phyloP scores from a whole-genome alignment of 2,113 vertebrate genomes.

The Gavialis gangeticus region DNA sequence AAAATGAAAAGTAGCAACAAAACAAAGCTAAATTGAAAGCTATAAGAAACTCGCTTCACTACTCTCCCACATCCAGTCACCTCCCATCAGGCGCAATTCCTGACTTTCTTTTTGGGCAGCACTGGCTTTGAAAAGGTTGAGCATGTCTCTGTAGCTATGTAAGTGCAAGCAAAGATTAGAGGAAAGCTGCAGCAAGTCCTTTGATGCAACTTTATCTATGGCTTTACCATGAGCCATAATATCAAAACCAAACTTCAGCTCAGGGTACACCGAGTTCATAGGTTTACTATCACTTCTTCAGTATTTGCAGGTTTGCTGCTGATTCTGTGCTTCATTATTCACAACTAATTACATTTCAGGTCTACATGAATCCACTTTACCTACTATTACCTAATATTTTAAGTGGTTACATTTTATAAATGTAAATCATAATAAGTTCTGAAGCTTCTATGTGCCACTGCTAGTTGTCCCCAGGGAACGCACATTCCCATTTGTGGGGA shows the following conservation, averaged over 20 bases:
- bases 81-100: conserved; percentile 25
- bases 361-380: neutral
- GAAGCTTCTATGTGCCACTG: neutral
- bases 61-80: conserved; percentile 19
- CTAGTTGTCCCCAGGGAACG: too few relatives aligned
- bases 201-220: conserved; percentile 31
- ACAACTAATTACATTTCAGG: neutral
- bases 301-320: neutral
- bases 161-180: neutral
- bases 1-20: conserved; percentile 53
- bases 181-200: conserved; percentile 2
- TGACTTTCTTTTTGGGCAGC: conserved; percentile 48
- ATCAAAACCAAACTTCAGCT: neutral
- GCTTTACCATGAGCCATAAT: neutral
- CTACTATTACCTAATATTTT: neutral
- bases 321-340: neutral
- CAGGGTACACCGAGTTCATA: conserved; percentile 14
- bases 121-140: conserved; percentile 19
- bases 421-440: neutral
- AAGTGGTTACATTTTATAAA: neutral
- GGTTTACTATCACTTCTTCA: conserved; percentile 18
- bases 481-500: too few relatives aligned
- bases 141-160: neutral
- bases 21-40: conserved; percentile 1
- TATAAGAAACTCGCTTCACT: conserved; percentile 21